These are phyloP conservation scores for Sinohyriopsis cumingii DNA, from an alignment of 2,888 invertebrate species.

Conservation along the genomic window DNA sequence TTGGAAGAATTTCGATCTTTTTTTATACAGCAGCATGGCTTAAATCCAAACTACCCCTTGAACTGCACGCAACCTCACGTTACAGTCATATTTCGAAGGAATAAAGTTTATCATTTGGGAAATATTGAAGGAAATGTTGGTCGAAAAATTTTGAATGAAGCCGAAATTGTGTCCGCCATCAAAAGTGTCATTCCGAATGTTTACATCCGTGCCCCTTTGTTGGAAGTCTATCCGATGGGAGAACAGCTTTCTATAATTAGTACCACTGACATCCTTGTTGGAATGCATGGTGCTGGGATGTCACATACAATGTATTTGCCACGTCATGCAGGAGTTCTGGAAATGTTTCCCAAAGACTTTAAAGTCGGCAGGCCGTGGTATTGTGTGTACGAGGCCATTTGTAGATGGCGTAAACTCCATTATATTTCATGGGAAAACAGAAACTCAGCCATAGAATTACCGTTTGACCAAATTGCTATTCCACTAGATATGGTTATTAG, in stretches of 20 bases:
- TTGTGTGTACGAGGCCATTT: constrained; percentile 53
- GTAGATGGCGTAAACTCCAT: constrained; percentile 55
- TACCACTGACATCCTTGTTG: constrained; percentile 58
- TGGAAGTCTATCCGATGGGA: constrained; percentile 53
- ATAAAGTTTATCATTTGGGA: constrained; percentile 63
- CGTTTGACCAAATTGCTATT: constrained; percentile 31
- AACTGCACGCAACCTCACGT: constrained; percentile 45
- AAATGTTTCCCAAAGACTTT: constrained; percentile 53
- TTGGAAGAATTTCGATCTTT: constrained; percentile 55
- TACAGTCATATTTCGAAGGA: constrained; percentile 54
- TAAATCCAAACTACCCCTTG: constrained; percentile 15
- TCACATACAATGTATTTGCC: constrained; percentile 61
- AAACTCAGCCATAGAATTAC: constrained; percentile 30
- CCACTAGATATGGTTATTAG: constrained; percentile 27
- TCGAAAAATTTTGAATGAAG: constrained; percentile 61
- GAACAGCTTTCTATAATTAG: constrained; percentile 53
- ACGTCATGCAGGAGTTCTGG: constrained; percentile 52
- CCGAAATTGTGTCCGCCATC: constrained; percentile 42
- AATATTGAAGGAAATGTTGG: constrained; percentile 56
- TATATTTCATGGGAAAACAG: constrained; percentile 59
- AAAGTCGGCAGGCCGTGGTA: constrained; percentile 37
- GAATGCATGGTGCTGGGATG: constrained; percentile 68
- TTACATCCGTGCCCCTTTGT: constrained; percentile 46
- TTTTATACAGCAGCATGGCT: constrained; percentile 41
- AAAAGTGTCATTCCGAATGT: constrained; percentile 24